Evolutionary conservation across 37 sponge, comb jelly and placozoan species (phyloP), one percentile per base, ranked within the genome.

Genomic region (Hexactinellida sp.): DNA sequence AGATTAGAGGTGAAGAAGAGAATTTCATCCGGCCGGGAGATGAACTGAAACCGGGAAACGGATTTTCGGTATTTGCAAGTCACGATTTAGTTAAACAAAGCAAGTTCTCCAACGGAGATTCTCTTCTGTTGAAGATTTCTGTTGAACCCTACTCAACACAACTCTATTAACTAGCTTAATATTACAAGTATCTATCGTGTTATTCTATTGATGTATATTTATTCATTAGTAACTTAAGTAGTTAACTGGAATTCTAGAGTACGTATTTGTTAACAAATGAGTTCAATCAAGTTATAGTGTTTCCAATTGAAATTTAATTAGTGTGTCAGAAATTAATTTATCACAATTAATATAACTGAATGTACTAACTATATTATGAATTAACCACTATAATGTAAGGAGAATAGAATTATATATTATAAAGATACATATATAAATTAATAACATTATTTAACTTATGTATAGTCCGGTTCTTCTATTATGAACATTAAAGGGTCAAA

Each of bases 21-120:
- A 63, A n/a, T n/a, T 63, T 63, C 30, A 3, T 21, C 3, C 3
- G 13, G 76, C 76, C 76, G 13, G 76, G 34, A 32, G 76, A 63
- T 63, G 76, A 63, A 23, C 32, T n/a, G 3, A 63, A 63, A 10
- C 76, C 76, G 3, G 30, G 76, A 3, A 10, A 23, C 5, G 76
- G 76, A 63, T 63, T 63, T 28, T 32, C 76, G 1, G 76, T 63
- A 63, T 63, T 63, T 23, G 76, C 76, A 63, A 63, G 76, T 63
- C 76, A 63, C 13, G 76, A 63, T 10, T n/a, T 25, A 63, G 30
- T 63, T 25, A 63, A 23, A 63, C 76, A 63, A n/a, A 23, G 5
- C 34, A 63, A 63, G 13, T 63, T 63, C 76, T 63, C 76, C 25
- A 28, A 23, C 3, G 76, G 76, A 32, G 76, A 63, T 63, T 63